These are phyloP conservation scores for Branchellion lobata DNA, from an alignment of 2,888 invertebrate genomes.

Conservation along the genomic window DNA sequence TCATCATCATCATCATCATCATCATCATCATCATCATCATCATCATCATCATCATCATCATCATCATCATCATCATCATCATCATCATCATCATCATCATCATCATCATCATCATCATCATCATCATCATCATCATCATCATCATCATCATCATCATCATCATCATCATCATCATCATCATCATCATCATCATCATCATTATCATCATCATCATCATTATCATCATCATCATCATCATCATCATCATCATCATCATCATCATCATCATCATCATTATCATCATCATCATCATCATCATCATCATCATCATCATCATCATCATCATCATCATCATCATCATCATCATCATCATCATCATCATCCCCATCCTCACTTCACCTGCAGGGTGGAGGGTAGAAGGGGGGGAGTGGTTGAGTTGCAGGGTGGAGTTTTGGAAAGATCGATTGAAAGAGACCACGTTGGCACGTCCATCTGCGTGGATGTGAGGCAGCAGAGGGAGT, in stretches of 20 bases:
- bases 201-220: too few relatives aligned
- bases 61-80: slow-evolving; percentile 6
- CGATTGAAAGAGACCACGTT: background rate
- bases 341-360: background rate
- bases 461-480: background rate
- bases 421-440: background rate
- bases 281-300: slow-evolving; percentile 47
- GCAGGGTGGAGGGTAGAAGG: background rate
- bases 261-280: slow-evolving; percentile 45
- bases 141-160: background rate
- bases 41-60: slow-evolving; percentile 9
- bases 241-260: slow-evolving; percentile 46
- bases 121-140: background rate
- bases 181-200: too few relatives aligned
- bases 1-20: slow-evolving; percentile 17
- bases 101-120: slow-evolving; percentile 5
- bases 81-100: slow-evolving; percentile 6
- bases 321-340: slow-evolving; percentile 47
- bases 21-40: slow-evolving; percentile 9
- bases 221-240: slow-evolving; percentile 45
- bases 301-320: slow-evolving; percentile 48
- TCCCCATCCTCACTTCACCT: background rate
- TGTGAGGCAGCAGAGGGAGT: background rate
- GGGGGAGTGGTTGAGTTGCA: background rate
- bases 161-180: background rate